A percentile compares a stretch with the other conserved stretches of the same genome.
Conservation (phyloP, 2,888 invertebrate genomes). For the Lasioglossum leucozonium region DNA sequence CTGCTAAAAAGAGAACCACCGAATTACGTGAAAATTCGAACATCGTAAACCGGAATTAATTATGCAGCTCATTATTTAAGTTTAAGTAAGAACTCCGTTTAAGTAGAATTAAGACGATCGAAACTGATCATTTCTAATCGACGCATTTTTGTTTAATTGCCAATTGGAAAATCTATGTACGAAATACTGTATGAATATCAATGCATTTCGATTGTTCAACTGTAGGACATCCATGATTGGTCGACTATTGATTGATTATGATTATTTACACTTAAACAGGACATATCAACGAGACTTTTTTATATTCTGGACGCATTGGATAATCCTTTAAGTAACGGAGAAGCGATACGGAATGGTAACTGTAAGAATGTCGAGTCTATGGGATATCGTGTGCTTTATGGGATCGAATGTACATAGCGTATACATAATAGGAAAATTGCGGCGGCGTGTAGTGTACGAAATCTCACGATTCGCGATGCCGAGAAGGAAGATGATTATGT, state of each 20-base stretch:
- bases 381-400: slow-evolving; percentile 55
- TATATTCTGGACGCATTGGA: not conserved
- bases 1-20: not conserved
- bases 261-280: not conserved
- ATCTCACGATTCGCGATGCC: slow-evolving; percentile 49
- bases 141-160: not conserved
- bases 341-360: slow-evolving; percentile 7
- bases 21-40: not conserved
- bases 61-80: not conserved
- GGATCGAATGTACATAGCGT: slow-evolving; percentile 56
- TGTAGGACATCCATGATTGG: not conserved
- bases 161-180: not conserved
- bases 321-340: not conserved
- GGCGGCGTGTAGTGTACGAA: slow-evolving; percentile 47
- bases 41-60: not conserved
- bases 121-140: not conserved
- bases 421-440: slow-evolving; percentile 46
- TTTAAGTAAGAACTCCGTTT: not conserved
- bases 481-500: slow-evolving; percentile 45
- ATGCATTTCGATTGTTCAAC: not conserved
- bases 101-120: not conserved
- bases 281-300: slow-evolving; percentile 36
- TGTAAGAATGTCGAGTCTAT: slow-evolving; percentile 19
- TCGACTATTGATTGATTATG: not conserved
- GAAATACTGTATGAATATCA: no score